A percentile compares a stretch with the other conserved stretches of the same genome.
These are phyloP conservation scores for Caenorhabditis latens DNA, from an alignment of 1,140 invertebrate genomes.

Conservation along the genomic window DNA sequence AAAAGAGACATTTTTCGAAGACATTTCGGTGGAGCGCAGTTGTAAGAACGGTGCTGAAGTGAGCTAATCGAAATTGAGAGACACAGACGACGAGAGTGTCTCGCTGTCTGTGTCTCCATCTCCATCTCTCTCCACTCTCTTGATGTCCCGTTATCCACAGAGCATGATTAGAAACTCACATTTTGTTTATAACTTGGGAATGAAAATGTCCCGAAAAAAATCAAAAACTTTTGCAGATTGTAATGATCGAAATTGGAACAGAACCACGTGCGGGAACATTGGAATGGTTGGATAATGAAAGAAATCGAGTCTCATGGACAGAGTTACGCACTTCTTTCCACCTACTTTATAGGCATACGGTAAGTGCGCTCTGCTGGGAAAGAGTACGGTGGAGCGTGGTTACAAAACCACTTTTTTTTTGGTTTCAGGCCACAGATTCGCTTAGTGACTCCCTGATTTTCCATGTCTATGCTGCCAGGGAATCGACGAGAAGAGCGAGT, in stretches of 20 bases:
- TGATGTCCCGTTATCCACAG: too few species aligned
- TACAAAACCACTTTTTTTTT: too few species aligned
- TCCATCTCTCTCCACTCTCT: too few species aligned
- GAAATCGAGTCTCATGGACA: constrained; percentile 39
- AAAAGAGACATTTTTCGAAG: too few species aligned
- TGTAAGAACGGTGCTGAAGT: too few species aligned
- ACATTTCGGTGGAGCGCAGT: too few species aligned
- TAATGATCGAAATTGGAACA: constrained; percentile 58
- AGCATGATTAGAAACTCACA: too few species aligned
- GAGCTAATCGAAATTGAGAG: too few species aligned
- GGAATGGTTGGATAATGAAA: constrained; percentile 56
- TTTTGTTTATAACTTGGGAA: background rate
- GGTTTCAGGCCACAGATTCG: constrained; percentile 50
- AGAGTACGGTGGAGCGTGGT: too few species aligned
- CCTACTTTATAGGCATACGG: constrained; percentile 47
- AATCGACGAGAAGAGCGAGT: constrained; percentile 55
- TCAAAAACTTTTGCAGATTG: background rate
- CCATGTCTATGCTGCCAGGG: constrained; percentile 57
- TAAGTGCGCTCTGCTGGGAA: background rate
- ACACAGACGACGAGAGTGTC: too few species aligned
- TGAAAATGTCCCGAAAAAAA: background rate
- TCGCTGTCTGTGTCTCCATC: too few species aligned
- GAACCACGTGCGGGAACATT: constrained; percentile 51
- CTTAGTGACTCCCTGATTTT: constrained; percentile 60
- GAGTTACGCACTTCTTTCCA: constrained; percentile 52